These are phyloP conservation scores for Cynaeus angustus DNA, from an alignment of 2,888 invertebrate species.

Conservation along the genomic window DNA sequence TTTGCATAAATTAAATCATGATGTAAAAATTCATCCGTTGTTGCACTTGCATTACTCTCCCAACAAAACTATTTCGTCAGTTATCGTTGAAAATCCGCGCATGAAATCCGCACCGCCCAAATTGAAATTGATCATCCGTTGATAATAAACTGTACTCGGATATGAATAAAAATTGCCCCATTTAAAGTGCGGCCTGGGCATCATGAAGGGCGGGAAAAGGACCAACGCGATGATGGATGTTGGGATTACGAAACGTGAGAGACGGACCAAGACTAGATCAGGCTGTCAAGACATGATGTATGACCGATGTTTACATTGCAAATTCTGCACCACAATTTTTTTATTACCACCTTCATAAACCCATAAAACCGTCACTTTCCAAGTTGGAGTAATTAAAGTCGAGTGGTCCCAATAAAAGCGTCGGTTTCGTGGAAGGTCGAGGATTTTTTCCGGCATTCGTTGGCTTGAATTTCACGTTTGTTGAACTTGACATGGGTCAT, in stretches of 20 bases:
- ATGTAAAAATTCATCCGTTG: background rate
- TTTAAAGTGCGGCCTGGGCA: slow-evolving; percentile 53
- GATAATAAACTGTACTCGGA: slow-evolving; percentile 59
- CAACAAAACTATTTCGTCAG: background rate
- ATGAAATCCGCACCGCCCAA: slow-evolving; percentile 40
- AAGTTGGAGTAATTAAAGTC: slow-evolving; percentile 11
- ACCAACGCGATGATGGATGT: slow-evolving; percentile 66
- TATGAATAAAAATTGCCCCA: slow-evolving; percentile 60
- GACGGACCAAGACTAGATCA: slow-evolving; percentile 68
- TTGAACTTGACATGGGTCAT: slow-evolving; percentile 50
- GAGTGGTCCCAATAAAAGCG: slow-evolving; percentile 26
- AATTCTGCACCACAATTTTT: slow-evolving; percentile 41
- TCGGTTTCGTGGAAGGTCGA: slow-evolving; percentile 12
- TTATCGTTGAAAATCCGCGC: background rate
- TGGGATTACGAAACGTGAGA: slow-evolving; percentile 65
- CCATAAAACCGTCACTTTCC: slow-evolving; percentile 14
- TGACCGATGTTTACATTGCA: slow-evolving; percentile 66
- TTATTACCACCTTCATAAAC: slow-evolving; percentile 2
- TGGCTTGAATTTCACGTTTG: slow-evolving; percentile 49
- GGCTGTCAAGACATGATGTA: slow-evolving; percentile 68
- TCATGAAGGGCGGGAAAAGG: slow-evolving; percentile 52
- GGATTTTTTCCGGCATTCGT: slow-evolving; percentile 26
- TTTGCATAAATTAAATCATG: background rate
- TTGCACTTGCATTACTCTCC: background rate
- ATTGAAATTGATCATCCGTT: slow-evolving; percentile 60